Percentiles rank a stretch among this genome's conserved stretches.
These are phyloP conservation scores for Muscicapa striata DNA, from an alignment of 2,797 vertebrate species.

Conservation along the genomic window DNA sequence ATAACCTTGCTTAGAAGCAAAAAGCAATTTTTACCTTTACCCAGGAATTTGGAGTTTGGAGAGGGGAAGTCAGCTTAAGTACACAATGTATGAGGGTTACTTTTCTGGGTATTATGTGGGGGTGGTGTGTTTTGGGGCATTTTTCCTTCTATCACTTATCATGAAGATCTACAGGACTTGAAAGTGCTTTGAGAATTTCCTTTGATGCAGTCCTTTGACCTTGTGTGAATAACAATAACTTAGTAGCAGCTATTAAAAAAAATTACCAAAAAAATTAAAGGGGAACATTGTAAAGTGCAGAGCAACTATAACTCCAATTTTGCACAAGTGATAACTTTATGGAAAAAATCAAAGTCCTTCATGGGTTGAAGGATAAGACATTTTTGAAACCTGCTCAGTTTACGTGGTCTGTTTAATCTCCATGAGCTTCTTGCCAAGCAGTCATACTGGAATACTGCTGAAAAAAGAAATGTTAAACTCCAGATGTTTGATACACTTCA, in stretches of 20 bases:
- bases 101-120: background rate
- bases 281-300: background rate
- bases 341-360: background rate
- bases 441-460: background rate
- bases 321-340: background rate
- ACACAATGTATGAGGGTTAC: fast-evolving
- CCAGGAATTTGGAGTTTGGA: background rate
- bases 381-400: background rate
- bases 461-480: background rate
- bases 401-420: background rate
- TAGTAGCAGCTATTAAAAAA: background rate
- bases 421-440: background rate
- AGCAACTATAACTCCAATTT: background rate
- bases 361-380: background rate
- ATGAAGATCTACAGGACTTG: background rate
- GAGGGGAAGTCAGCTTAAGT: background rate
- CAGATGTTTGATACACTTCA: background rate
- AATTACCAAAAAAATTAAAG: background rate
- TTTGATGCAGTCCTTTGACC: background rate
- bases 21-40: background rate
- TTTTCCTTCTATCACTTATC: background rate
- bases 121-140: background rate
- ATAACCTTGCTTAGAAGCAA: background rate
- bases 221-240: background rate
- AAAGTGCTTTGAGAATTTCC: background rate